phyloP scores from a whole-genome alignment of 2,888 invertebrate genomes.

The Agrotis ipsilon region DNA sequence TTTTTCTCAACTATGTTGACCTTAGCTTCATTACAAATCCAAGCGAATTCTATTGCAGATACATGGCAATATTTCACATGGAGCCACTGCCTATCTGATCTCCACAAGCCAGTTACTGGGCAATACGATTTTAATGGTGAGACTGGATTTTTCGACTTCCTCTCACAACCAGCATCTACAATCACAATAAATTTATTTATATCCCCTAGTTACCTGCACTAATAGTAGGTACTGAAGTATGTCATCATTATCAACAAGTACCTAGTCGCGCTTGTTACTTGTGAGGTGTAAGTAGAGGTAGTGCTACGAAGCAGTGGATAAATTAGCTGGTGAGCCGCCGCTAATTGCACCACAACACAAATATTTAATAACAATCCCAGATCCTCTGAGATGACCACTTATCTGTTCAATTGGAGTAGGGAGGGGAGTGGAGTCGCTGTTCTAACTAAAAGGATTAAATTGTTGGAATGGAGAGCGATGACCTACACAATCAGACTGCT shows the following conservation, averaged over 20 bases:
- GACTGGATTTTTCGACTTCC: background rate
- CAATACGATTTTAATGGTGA: background rate
- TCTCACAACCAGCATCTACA: background rate
- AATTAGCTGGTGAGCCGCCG: conserved; percentile 87
- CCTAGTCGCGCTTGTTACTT: conserved; percentile 31
- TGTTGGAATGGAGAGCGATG: background rate
- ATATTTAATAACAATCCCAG: conserved; percentile 91
- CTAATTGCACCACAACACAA: conserved; percentile 91
- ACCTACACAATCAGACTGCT: too few relatives aligned
- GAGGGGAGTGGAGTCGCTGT: conserved; percentile 69
- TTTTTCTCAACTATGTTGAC: background rate
- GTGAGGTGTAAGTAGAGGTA: conserved; percentile 23
- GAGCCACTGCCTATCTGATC: background rate
- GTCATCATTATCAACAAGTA: conserved; percentile 28
- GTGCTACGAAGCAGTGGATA: conserved; percentile 71
- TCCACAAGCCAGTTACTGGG: background rate
- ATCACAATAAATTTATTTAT: conserved; percentile 34
- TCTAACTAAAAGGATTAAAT: background rate
- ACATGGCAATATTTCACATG: background rate
- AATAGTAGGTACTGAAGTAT: conserved; percentile 16
- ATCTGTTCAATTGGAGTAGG: conserved; percentile 82
- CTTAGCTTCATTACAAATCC: background rate
- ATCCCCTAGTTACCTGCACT: conserved; percentile 6
- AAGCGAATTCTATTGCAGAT: background rate
- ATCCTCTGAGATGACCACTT: conserved; percentile 89